Percentiles rank a stretch among this genome's conserved stretches.
phyloP scores from a whole-genome alignment of 2,888 invertebrate genomes.

The Steinernema carpocapsae region DNA sequence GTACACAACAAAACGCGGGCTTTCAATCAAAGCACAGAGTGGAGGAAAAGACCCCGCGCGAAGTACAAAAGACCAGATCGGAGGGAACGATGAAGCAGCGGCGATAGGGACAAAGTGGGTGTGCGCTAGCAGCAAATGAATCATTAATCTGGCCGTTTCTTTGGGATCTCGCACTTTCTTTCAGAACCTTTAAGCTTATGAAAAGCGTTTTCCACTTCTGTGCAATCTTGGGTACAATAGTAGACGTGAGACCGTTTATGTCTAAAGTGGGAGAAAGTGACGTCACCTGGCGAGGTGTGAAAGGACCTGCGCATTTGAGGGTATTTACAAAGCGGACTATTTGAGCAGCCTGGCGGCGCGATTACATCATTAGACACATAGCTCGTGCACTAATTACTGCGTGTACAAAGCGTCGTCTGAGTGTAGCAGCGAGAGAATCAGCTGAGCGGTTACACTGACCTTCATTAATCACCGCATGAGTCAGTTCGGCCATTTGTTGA shows the following conservation, averaged over 20 bases:
- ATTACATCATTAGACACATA: no score
- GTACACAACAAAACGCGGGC: neutral
- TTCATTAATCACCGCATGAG: conserved; percentile 26
- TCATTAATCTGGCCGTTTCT: neutral
- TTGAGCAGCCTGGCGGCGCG: no score
- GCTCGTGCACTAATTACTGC: no score
- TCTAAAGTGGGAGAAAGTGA: neutral
- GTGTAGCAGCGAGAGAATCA: no score
- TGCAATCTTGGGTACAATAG: conserved; percentile 20
- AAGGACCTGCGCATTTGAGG: neutral
- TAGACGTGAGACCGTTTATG: neutral
- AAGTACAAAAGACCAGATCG: conserved; percentile 29
- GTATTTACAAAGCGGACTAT: neutral
- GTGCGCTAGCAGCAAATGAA: neutral
- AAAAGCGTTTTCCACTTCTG: conserved; percentile 24
- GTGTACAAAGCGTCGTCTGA: no score
- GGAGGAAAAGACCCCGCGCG: neutral
- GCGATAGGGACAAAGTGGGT: neutral
- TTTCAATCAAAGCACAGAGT: neutral
- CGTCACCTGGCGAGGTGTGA: conserved; percentile 3
- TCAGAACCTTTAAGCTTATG: neutral
- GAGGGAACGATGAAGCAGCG: neutral
- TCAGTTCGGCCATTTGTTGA: conserved; percentile 1
- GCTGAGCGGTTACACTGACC: no score
- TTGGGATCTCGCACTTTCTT: neutral